A percentile compares a stretch with the other conserved stretches of the same genome.
Evolutionary conservation across 1,140 invertebrate genomes (phyloP).

Genomic region (Aleiodes sp.): DNA sequence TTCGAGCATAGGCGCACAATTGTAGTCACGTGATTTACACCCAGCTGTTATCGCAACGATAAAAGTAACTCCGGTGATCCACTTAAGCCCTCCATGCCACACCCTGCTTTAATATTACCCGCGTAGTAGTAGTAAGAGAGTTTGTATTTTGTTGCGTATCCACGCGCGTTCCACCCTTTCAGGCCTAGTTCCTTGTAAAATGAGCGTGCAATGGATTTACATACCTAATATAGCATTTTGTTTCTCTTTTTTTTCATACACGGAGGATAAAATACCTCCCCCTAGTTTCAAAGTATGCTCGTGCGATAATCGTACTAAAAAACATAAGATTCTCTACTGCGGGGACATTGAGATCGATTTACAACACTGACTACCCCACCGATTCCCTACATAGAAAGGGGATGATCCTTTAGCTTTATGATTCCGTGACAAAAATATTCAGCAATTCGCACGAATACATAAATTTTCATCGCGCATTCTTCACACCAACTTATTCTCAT

Average conservation of each 20-base stretch:
- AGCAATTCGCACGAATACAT: neutral
- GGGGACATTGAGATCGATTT: neutral
- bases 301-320: too few relatives aligned
- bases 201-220: constrained; percentile 13
- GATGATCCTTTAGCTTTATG: too few relatives aligned
- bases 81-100: constrained; percentile 8
- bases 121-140: neutral
- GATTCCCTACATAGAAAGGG: neutral
- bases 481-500: neutral
- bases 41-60: neutral
- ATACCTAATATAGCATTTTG: constrained; percentile 14
- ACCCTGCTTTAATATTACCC: neutral
- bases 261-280: too few relatives aligned
- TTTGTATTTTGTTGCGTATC: neutral
- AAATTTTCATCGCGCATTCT: neutral
- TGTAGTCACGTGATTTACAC: constrained; percentile 7
- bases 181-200: neutral
- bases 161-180: neutral
- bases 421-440: constrained; percentile 6
- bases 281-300: too few relatives aligned
- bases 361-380: neutral
- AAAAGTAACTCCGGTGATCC: constrained; percentile 16
- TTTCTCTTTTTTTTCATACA: too few relatives aligned
- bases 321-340: too few relatives aligned
- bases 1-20: neutral